A percentile compares a stretch with the other conserved stretches of the same genome.
These are phyloP conservation scores for Crocodylus rhombifer DNA, from an alignment of 2,797 vertebrate species.

Conservation along the genomic window DNA sequence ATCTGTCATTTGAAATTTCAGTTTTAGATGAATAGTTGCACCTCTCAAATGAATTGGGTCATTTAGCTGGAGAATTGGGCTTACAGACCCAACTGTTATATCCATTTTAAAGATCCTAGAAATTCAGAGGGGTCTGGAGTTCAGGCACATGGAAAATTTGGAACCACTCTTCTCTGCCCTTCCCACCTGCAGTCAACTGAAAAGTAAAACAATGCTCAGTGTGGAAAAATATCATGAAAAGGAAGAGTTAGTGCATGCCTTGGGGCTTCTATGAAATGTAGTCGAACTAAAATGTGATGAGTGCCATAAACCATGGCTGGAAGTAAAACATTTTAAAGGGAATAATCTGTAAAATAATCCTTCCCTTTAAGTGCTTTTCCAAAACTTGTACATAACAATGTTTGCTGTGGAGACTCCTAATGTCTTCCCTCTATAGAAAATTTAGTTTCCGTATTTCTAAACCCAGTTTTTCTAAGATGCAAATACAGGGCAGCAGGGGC, in stretches of 20 bases:
- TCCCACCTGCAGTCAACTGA: neutral
- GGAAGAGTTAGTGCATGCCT: neutral
- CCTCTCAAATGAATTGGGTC: neutral
- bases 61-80: neutral
- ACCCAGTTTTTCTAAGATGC: neutral
- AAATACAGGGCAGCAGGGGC: neutral
- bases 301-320: neutral
- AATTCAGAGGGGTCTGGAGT: neutral
- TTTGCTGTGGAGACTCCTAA: neutral
- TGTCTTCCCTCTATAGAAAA: neutral
- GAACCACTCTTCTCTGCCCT: neutral
- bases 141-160: neutral
- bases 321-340: neutral
- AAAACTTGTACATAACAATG: neutral
- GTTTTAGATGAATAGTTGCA: neutral
- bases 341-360: neutral
- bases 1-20: neutral
- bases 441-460: neutral
- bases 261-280: neutral
- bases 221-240: neutral
- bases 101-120: rapidly evolving
- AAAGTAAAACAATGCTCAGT: rapidly evolving
- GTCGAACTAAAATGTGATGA: neutral
- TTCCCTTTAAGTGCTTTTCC: no score
- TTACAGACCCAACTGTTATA: rapidly evolving